These are phyloP conservation scores for Pherbina coryleti DNA, from an alignment of 2,888 invertebrate genomes.

Conservation along the genomic window DNA sequence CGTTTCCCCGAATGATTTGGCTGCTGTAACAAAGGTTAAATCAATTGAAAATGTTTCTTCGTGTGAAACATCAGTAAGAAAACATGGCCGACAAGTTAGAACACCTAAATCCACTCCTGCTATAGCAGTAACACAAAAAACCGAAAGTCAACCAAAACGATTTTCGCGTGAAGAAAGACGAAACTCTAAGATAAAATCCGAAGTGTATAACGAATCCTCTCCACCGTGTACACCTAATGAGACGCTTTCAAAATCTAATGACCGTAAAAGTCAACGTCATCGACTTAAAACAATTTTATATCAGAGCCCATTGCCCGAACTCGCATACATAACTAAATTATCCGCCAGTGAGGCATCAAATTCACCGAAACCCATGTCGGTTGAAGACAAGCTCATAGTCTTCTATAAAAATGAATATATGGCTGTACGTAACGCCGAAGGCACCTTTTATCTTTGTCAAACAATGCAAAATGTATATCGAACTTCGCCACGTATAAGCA, in stretches of 20 bases:
- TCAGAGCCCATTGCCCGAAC: slow-evolving; percentile 85
- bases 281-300: slow-evolving; percentile 75
- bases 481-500: slow-evolving; percentile 85
- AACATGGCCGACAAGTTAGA: slow-evolving; percentile 38
- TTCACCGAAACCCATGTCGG: slow-evolving; percentile 71
- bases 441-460: slow-evolving; percentile 89
- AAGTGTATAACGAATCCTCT: neutral
- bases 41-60: slow-evolving; percentile 25
- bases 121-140: slow-evolving; percentile 27
- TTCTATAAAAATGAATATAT: slow-evolving; percentile 93
- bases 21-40: slow-evolving; percentile 24
- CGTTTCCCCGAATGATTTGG: neutral
- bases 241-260: slow-evolving; percentile 42
- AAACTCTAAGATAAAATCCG: slow-evolving; percentile 12
- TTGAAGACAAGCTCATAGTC: slow-evolving; percentile 85
- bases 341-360: slow-evolving; percentile 74
- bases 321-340: slow-evolving; percentile 82
- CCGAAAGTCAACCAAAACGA: slow-evolving; percentile 32
- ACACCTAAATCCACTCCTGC: neutral
- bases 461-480: slow-evolving; percentile 92
- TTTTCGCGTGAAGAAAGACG: slow-evolving; percentile 40
- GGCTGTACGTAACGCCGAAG: slow-evolving; percentile 91
- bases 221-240: slow-evolving; percentile 42
- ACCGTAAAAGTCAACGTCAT: slow-evolving; percentile 59
- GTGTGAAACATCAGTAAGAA: slow-evolving; percentile 36